Evolutionary conservation across 2,113 vertebrate species (phyloP).

Genomic region (Oreochromis aureus): DNA sequence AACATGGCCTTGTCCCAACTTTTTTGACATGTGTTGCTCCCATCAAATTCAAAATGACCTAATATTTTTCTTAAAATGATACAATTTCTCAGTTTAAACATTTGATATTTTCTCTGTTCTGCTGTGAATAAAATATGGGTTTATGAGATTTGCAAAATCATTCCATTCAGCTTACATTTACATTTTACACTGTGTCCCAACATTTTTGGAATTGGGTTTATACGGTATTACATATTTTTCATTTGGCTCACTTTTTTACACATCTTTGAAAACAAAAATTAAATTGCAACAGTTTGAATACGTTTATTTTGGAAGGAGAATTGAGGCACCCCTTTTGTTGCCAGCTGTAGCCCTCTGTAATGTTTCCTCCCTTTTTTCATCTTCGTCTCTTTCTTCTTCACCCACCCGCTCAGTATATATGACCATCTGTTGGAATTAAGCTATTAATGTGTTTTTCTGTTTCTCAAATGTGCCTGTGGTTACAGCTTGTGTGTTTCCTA

Average conservation of each 20-base stretch:
- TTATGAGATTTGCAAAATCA: not conserved
- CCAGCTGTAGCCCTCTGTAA: not conserved
- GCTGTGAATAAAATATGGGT: not conserved
- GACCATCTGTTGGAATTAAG: not conserved
- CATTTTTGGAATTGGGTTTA: not conserved
- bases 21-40: not conserved
- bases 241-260: not conserved
- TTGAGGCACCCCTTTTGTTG: not conserved
- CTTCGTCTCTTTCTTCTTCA: not conserved
- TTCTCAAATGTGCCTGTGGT: slow-evolving; percentile 14
- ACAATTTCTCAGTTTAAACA: not conserved
- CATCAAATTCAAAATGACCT: not conserved
- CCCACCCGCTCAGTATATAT: not conserved
- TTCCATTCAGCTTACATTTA: not conserved
- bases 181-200: not conserved
- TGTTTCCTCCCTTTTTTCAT: not conserved
- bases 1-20: not conserved
- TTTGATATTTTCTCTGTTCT: not conserved
- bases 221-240: not conserved
- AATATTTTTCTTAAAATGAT: not conserved
- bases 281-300: not conserved
- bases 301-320: not conserved
- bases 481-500: slow-evolving; percentile 30
- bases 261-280: not conserved
- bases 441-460: not conserved